Base-by-base conservation (phyloP, 2,888 invertebrate species). In the Acanthosepion lycidas region DNA sequence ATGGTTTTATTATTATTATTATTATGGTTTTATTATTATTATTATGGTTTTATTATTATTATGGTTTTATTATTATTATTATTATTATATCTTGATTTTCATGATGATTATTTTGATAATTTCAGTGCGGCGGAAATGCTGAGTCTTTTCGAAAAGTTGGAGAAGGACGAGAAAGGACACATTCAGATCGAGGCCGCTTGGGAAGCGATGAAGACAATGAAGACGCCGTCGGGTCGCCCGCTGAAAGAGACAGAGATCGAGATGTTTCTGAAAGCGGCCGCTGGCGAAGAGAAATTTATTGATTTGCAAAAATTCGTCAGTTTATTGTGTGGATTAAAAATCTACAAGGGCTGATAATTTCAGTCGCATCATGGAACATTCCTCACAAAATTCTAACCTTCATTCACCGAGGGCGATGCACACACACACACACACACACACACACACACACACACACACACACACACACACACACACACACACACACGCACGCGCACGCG, bases 271-370 rank as follows among this genome's bases (percentile, higher is more conserved):
- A 96, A 96, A 94, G 95, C 95, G 18, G 95, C 96, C 0, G 96
- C 96, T 33, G 96, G 96, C 0, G 96, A 96, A 59, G 96, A 96
- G 48, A 96, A 96, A 94, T 95, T 94, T 51, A 96, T 97, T 42
- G 97, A 97, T 95, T 95, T 96, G 91, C 96, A 96, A 51, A 96
- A 96, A 93, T 97, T 97, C 95, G 96, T 96, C 53, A 96, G 96
- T 95, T 95, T 97, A 48, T 95, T 97, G 53, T 96, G 96, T 91
- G 95, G 97, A 78, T 95, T 97, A 23, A 96, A 96, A 94, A 94
- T 96, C 95, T 94, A 95, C 95, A 94, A 59, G 26, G 64, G 92
- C n/a, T 91, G 33, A 91, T 55, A 28, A 94, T 78, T 42, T 64
- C 8, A 64, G 8, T 8, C 0, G n/a, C 28, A 0, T n/a, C 9